Evolutionary conservation across 2,888 invertebrate species (phyloP), one percentile per base, ranked within the genome.

Genomic region (Nemurella pictetii): DNA sequence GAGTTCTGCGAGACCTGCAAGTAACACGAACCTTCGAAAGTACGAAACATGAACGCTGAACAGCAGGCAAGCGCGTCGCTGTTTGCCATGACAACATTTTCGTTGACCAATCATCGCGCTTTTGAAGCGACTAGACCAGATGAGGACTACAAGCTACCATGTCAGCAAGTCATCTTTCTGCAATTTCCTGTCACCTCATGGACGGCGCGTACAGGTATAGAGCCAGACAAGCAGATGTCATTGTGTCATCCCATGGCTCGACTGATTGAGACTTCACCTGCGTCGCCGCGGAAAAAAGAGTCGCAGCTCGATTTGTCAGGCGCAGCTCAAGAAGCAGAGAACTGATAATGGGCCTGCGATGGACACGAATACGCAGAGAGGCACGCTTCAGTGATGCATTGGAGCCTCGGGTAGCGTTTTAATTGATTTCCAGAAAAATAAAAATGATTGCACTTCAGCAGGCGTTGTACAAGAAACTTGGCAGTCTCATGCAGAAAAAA

Each of bases 11-110:
- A 25, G 2, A n/a, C 26, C 27, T 55, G 15, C 55, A 20, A 55
- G 55, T 55, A 55, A 75, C 26, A 75, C 12, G 12, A 20, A 75
- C 9, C 28, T n/a, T 20, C 26, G 75, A 25, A 25, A 75, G 75
- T 75, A 26, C 75, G 28, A 75, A 27, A 75, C 73, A 36, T 36
- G 36, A 15, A 9, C 36, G n/a, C n/a, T n/a, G 36, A 9, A 36
- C 75, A 75, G 28, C 75, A 75, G 26, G 75, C 75, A 75, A 75
- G 75, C 75, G 26, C n/a, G n/a, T n/a, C n/a, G n/a, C n/a, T n/a
- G n/a, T n/a, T n/a, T n/a, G n/a, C 20, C 12, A 55, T n/a, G 55
- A 55, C 32, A 9, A 32, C 32, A 9, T 3, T 55, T 55, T 12
- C 55, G 55, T 55, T 20, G 55, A 55, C 55, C 55, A 55, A 55